Evolutionary conservation across 35 echinoderm and acorn worm genomes (phyloP).

Genomic region (Anneissia japonica): DNA sequence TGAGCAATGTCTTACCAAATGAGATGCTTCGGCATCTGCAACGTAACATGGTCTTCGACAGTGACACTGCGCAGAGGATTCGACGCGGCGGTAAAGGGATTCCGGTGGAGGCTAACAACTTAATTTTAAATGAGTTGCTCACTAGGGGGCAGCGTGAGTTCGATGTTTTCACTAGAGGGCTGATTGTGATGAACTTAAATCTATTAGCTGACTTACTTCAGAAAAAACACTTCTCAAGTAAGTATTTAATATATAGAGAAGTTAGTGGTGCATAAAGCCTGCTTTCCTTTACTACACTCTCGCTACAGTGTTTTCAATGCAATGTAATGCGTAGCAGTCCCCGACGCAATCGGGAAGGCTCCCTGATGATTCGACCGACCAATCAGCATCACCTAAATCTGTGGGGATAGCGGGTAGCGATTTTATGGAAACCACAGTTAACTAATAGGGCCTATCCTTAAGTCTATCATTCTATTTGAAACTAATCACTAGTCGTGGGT

Average conservation of each 20-base stretch:
- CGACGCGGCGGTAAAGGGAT: constrained; percentile 52
- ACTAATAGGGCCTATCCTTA: too few relatives aligned
- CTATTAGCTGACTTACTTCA: constrained; percentile 75
- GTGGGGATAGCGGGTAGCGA: too few relatives aligned
- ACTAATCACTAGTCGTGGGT: too few relatives aligned
- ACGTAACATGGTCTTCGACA: constrained; percentile 67
- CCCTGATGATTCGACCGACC: too few relatives aligned
- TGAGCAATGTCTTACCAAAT: constrained; percentile 51
- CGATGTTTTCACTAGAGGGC: constrained; percentile 55
- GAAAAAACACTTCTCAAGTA: constrained; percentile 93
- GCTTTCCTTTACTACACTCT: too few relatives aligned
- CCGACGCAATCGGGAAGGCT: too few relatives aligned
- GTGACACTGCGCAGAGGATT: constrained; percentile 62
- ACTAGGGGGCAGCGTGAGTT: constrained; percentile 67
- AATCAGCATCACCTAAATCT: too few relatives aligned
- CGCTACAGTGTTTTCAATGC: too few relatives aligned
- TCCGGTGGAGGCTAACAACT: constrained; percentile 42
- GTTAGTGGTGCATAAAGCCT: neutral
- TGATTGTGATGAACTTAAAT: constrained; percentile 54
- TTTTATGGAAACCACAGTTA: too few relatives aligned
- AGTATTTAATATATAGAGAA: neutral
- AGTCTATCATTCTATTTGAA: too few relatives aligned
- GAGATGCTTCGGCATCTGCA: constrained; percentile 75
- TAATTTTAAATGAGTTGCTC: constrained; percentile 59
- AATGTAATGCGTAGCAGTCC: too few relatives aligned